Conservation (phyloP, 2,888 invertebrate genomes). For the Elegia similella region DNA sequence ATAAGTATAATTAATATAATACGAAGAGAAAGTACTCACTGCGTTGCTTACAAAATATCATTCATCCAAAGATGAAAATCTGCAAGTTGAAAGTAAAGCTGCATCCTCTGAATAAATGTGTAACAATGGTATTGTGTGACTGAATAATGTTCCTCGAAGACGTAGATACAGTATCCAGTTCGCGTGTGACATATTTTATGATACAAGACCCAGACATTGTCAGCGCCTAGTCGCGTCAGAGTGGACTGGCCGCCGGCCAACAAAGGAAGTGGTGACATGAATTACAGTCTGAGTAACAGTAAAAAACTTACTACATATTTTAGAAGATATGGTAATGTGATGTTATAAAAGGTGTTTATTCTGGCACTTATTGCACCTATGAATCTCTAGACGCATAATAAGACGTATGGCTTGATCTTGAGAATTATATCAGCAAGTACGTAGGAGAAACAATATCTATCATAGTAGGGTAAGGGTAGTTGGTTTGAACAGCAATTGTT, state of each 20-base stretch:
- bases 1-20: too few relatives aligned
- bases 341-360: background rate
- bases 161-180: slow-evolving; percentile 29
- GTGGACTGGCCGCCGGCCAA: slow-evolving; percentile 46
- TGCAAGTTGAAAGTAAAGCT: background rate
- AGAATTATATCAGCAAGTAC: too few relatives aligned
- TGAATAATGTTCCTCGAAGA: slow-evolving; percentile 17
- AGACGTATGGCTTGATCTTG: too few relatives aligned
- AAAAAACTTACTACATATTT: background rate
- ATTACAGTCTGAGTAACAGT: slow-evolving; percentile 25
- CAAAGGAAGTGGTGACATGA: slow-evolving; percentile 34
- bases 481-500: too few relatives aligned
- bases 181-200: slow-evolving; percentile 36
- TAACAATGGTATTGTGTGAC: slow-evolving; percentile 7
- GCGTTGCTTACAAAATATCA: too few relatives aligned
- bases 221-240: slow-evolving; percentile 15
- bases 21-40: too few relatives aligned
- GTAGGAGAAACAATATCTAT: too few relatives aligned
- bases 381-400: too few relatives aligned
- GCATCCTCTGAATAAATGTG: slow-evolving; percentile 13
- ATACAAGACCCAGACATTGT: slow-evolving; percentile 8
- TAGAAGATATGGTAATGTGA: background rate
- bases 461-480: too few relatives aligned
- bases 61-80: background rate
- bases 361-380: too few relatives aligned